These are phyloP conservation scores for Pipistrellus nathusii DNA, from an alignment of 2,797 vertebrate species.

Conservation along the genomic window DNA sequence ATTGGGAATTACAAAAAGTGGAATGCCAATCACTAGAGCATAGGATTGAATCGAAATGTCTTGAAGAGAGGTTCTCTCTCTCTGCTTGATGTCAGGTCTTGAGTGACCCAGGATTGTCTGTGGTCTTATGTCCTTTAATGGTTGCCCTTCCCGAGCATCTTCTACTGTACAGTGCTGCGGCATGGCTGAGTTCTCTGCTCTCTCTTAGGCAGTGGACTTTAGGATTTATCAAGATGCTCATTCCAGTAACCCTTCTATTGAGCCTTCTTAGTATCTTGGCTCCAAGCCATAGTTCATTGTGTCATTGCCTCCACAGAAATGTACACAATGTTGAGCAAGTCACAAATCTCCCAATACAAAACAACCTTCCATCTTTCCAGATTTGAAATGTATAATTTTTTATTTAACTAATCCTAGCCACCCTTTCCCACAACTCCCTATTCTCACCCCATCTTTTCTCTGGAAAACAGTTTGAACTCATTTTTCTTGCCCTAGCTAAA, in stretches of 20 bases:
- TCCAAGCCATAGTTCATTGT: neutral
- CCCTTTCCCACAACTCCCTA: too few relatives aligned
- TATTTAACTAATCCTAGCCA: neutral
- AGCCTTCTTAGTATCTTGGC: neutral
- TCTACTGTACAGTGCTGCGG: fast-evolving
- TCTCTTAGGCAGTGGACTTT: neutral
- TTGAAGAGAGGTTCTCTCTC: neutral
- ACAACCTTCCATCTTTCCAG: neutral
- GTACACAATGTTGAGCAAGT: neutral
- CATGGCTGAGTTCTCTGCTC: neutral
- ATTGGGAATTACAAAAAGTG: neutral
- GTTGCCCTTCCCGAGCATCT: neutral
- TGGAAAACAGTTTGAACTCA: neutral
- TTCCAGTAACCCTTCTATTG: neutral
- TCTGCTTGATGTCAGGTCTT: neutral
- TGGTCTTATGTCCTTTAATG: neutral
- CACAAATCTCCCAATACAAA: neutral
- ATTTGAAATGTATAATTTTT: neutral
- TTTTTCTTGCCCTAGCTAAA: neutral
- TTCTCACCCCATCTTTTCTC: neutral
- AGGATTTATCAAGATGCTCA: neutral
- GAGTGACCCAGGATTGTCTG: neutral
- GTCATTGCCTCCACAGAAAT: neutral
- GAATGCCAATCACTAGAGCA: neutral
- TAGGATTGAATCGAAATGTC: neutral